These are phyloP conservation scores for Palaemon carinicauda DNA, from an alignment of 1,140 invertebrate species.

Conservation along the genomic window DNA sequence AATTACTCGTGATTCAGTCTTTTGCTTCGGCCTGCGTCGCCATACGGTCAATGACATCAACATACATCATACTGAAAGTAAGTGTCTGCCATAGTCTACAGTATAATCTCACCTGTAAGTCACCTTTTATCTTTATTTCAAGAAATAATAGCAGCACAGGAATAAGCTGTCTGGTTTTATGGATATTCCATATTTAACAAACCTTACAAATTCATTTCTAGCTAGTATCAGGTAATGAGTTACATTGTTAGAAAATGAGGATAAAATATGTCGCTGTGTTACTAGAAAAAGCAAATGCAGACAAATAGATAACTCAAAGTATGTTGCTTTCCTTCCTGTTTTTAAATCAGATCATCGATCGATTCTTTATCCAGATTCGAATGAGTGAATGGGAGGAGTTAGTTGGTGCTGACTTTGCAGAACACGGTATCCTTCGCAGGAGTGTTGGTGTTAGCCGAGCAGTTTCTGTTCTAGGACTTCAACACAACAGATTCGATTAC, in stretches of 20 bases:
- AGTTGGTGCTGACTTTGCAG: constrained; percentile 85
- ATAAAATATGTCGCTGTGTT: no score
- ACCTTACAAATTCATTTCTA: no score
- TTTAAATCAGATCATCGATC: constrained; percentile 70
- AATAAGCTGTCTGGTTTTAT: no score
- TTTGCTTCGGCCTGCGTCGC: constrained; percentile 76
- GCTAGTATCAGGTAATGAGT: no score
- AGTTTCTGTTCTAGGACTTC: constrained; percentile 67
- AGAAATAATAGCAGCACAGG: no score
- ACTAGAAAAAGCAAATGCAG: no score
- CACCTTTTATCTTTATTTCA: no score
- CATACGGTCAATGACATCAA: constrained; percentile 77
- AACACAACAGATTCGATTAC: constrained; percentile 47
- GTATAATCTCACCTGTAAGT: no score
- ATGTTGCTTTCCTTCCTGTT: not conserved
- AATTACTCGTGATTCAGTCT: constrained; percentile 80
- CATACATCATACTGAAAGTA: constrained; percentile 71
- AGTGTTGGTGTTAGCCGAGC: constrained; percentile 73
- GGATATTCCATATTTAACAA: no score
- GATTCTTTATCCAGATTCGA: constrained; percentile 77
- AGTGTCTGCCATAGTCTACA: not conserved
- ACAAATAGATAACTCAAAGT: not conserved
- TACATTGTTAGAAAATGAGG: no score
- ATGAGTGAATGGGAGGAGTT: constrained; percentile 86
- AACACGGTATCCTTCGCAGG: constrained; percentile 78